phyloP scores from a whole-genome alignment of 2,797 vertebrate species.

The Lagothrix lagotricha region DNA sequence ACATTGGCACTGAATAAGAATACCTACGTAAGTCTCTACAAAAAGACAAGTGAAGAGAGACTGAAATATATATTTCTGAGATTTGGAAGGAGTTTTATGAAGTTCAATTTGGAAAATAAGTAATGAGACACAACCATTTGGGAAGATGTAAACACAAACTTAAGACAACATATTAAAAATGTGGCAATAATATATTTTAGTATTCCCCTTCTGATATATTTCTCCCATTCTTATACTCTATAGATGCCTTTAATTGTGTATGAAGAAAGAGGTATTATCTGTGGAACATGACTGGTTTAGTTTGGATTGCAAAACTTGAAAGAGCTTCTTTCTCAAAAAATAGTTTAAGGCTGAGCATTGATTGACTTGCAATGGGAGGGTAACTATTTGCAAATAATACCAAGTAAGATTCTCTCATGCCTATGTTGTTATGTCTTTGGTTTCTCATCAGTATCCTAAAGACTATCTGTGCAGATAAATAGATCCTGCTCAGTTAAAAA shows the following conservation, averaged over 20 bases:
- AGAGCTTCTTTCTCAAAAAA: background rate
- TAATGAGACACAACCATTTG: background rate
- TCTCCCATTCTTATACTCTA: background rate
- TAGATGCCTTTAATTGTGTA: background rate
- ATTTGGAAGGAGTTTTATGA: background rate
- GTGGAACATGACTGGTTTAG: background rate
- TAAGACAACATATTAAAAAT: background rate
- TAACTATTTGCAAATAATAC: background rate
- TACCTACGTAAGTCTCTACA: background rate
- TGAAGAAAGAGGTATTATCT: background rate
- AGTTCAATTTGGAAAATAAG: background rate
- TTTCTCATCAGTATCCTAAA: background rate
- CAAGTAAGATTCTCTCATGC: background rate
- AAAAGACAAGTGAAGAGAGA: background rate
- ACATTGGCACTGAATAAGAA: background rate
- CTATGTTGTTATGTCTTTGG: background rate
- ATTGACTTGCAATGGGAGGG: background rate
- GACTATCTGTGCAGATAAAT: background rate
- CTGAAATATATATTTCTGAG: background rate
- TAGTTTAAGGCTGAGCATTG: background rate
- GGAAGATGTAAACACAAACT: background rate
- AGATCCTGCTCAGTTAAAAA: background rate
- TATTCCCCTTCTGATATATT: background rate
- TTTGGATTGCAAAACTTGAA: background rate
- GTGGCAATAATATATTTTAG: background rate